Base-by-base conservation (phyloP, 2,797 vertebrate genomes). In the Anguilla marmorata region DNA sequence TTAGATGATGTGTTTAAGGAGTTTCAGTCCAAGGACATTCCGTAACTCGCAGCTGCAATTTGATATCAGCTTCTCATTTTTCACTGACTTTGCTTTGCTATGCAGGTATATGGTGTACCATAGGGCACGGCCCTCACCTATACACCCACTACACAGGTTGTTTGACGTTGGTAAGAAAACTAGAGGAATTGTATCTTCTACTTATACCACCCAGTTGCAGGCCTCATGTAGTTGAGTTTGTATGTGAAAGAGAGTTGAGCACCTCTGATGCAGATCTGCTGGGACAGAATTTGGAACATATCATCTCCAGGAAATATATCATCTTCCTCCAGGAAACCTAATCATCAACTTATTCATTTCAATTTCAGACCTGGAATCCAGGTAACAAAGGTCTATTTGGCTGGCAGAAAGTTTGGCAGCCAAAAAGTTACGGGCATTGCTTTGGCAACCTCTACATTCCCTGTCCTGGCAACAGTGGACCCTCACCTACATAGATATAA, bases 331-430 rank as follows among this genome's bases (percentile, higher is more conserved):
- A 63, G 16, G 58, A 16, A 63, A 1, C 58, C 58, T 19, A 24
- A 16, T 63, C 58, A 63, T 24, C 58, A 63, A 63, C 12, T 19
- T 24, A 63, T 63, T 63, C 12, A 16, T 63, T 63, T 63, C 3
- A 4, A 63, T 19, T 63, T 16, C 3, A 19, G 14, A 63, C 58
- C 3, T 24, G 21, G 83, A 11, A 2, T n/a, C 27, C n/a, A 21
- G 19, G 33, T 19, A 37, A 21, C 3, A 41, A 88, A 52, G 33
- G 58, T n/a, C 4, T 27, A 50, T 21, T 69, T 85, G 58, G 19
- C 41, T 86, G 52, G 85, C 88, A 58, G 88, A 27, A 37, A 12
- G 86, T 3, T 86, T 52, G 19, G 85, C 79, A 24, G 85, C n/a
- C 41, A 89, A 86, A 41, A 86, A 69, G 60, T 27, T 54, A 37